Base-by-base conservation (phyloP, 23 tunicate genomes). In the Ascidia mentula region DNA sequence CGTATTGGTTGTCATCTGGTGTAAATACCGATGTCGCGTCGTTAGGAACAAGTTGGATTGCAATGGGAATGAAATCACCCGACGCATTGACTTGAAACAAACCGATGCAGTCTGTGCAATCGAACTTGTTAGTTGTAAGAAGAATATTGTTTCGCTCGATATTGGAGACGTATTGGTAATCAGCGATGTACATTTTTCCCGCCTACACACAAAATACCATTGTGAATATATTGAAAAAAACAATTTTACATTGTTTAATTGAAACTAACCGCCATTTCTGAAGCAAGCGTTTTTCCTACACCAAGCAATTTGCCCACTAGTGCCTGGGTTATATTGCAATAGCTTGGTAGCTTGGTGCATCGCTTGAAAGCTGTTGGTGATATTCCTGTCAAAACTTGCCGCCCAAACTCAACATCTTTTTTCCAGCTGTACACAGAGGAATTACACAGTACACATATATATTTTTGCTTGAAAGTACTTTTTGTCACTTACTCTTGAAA, bases 341-440 rank as follows among this genome's bases (percentile, higher is more conserved):
- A 35, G 13, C 53, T 75, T 0, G 93, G 93, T 1, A 88, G 31
- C 20, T 46, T 40, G 3, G 20, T 60, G 78, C 95, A 89, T 38
- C 80, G 71, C 60, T 79, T 34, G 17, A 89, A 32, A 0, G 87
- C 71, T 17, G 65, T 32, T 22, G 88, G 88, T 9, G 60, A 0
- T 20, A 89, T 75, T 35, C 95, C 95, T 22, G 69, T 89, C 73
- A 89, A 45, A 1, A 85, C 80, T 65, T 90, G 96, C 35, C 96
- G 59, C 17, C 96, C 96, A 71, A 85, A 80, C 37, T 85, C 96
- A 32, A 74, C 89, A 38, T 90, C 90, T 22, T 82, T 79, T 32
- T 81, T 45, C 96, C 96, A 90, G n/a, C 96, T 90, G 22, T 3
- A 5, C 2, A 53, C 7, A 53, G 24, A 53, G 13, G 13, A 20